A percentile compares a stretch with the other conserved stretches of the same genome.
Evolutionary conservation across 2,888 invertebrate species (phyloP).

Genomic region (Drosophila buzzatii): DNA sequence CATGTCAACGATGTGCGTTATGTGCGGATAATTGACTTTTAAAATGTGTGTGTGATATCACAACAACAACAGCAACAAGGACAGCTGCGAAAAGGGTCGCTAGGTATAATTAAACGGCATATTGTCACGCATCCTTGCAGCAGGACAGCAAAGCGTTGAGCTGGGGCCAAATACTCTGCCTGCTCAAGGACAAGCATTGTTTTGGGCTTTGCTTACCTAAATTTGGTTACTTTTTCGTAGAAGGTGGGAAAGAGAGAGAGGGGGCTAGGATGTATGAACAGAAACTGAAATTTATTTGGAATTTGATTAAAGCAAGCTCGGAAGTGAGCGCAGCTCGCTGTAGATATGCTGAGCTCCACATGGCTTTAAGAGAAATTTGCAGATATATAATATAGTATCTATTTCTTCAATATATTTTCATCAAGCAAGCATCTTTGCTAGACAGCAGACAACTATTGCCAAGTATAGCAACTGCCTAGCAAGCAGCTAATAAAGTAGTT

Average conservation of each 20-base stretch:
- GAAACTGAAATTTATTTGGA: conserved; percentile 5
- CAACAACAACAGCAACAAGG: conserved; percentile 64
- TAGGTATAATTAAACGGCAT: conserved; percentile 79
- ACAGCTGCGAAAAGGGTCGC: conserved; percentile 59
- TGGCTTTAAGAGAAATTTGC: too few relatives aligned
- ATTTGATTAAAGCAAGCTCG: conserved; percentile 19
- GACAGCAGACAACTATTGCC: too few relatives aligned
- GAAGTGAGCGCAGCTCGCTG: neutral
- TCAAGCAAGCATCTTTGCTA: too few relatives aligned
- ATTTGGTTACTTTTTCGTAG: conserved; percentile 30
- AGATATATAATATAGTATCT: too few relatives aligned
- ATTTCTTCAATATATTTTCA: neutral
- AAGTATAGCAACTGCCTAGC: neutral
- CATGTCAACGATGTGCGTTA: conserved; percentile 75
- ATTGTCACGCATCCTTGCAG: conserved; percentile 74
- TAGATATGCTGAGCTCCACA: neutral
- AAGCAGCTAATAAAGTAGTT: conserved; percentile 5
- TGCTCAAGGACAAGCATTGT: conserved; percentile 45
- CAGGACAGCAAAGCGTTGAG: conserved; percentile 13
- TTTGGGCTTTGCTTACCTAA: conserved; percentile 36
- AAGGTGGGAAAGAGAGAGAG: neutral
- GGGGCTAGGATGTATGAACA: neutral
- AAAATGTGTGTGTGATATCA: conserved; percentile 79
- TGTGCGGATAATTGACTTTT: conserved; percentile 81
- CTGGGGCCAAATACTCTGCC: conserved; percentile 5